Conservation (phyloP, 2,113 vertebrate genomes). For the Pachyramphus minor region DNA sequence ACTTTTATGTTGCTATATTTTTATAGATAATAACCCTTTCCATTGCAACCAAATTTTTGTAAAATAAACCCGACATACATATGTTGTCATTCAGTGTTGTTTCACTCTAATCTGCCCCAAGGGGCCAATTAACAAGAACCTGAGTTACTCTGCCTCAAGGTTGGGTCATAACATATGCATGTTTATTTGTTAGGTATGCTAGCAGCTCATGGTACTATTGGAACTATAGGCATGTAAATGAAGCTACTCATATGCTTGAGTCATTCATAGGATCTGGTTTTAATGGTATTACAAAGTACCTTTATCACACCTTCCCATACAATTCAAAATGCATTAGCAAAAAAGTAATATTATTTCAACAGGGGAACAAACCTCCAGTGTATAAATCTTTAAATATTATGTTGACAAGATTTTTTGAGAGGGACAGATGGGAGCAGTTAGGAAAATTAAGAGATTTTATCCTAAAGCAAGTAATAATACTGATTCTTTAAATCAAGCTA, state of each 20-base stretch:
- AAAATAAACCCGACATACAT: not conserved
- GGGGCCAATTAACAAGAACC: not conserved
- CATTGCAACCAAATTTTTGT: not conserved
- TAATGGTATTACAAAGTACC: not conserved
- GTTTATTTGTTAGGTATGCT: not conserved
- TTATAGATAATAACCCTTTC: not conserved
- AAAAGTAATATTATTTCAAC: not conserved
- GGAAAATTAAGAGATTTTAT: not conserved
- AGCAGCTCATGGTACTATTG: not conserved
- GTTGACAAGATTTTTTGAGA: not conserved
- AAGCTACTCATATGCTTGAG: not conserved
- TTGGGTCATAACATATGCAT: rapidly evolving
- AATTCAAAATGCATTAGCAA: not conserved
- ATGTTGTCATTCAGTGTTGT: not conserved
- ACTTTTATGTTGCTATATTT: not conserved
- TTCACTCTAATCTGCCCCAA: not conserved
- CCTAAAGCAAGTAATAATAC: not conserved
- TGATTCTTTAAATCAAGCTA: not conserved
- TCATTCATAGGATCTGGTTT: not conserved
- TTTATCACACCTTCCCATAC: not conserved
- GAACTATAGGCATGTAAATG: not conserved
- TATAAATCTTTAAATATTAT: not conserved
- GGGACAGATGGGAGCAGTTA: not conserved
- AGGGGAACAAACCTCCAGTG: not conserved
- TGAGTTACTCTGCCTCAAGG: not conserved